phyloP scores from a whole-genome alignment of 2,888 invertebrate species.

The Macropis europaea region DNA sequence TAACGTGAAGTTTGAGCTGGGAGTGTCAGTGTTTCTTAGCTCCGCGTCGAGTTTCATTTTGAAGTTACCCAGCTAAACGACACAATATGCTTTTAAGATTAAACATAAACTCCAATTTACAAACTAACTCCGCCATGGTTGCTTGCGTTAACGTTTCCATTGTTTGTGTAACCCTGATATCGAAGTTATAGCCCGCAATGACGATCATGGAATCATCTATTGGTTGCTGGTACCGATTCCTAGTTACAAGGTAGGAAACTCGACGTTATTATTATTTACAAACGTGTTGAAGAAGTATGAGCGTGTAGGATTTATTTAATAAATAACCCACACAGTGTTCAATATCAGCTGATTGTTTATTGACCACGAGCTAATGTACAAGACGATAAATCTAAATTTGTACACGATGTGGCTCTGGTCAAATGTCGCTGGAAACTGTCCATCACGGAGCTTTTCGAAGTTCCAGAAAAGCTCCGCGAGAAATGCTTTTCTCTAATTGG shows the following conservation, averaged over 20 bases:
- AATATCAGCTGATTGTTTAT: no score
- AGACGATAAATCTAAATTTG: no score
- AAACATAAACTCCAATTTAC: constrained; percentile 12
- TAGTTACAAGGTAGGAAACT: constrained; percentile 5
- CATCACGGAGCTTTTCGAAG: no score
- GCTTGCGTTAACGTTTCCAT: constrained; percentile 3
- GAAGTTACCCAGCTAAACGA: not conserved
- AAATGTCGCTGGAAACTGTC: no score
- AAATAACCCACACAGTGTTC: no score
- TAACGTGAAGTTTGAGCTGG: constrained; percentile 1
- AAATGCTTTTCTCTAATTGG: no score
- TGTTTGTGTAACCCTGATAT: constrained; percentile 16
- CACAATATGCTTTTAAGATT: constrained; percentile 23
- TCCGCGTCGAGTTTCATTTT: constrained; percentile 15
- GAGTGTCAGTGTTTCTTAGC: not conserved
- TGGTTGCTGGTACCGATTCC: constrained; percentile 2
- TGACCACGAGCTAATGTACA: no score
- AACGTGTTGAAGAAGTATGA: no score
- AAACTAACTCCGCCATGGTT: constrained; percentile 6
- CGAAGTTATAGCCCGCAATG: not conserved
- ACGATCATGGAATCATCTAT: not conserved
- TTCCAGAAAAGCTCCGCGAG: no score
- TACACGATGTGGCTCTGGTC: no score
- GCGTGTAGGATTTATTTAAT: no score
- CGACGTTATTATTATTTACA: constrained; percentile 23